Evolutionary conservation across 2,113 vertebrate species (phyloP), one percentile per base, ranked within the genome.

Genomic region (Todiramphus saurophagus): DNA sequence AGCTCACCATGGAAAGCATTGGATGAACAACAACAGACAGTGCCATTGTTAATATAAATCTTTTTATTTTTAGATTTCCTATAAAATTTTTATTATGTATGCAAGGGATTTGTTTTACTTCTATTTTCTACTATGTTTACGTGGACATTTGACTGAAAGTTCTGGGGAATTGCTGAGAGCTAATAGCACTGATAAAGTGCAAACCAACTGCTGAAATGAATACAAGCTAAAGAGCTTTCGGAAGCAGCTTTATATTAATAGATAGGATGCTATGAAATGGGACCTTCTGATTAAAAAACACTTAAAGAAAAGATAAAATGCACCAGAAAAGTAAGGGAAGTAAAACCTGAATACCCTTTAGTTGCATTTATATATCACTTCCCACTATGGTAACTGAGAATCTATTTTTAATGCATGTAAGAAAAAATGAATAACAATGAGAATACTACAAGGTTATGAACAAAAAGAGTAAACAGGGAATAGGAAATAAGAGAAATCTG

Each of bases 11-110:
- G 66, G 89, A 92, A 94, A 76, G 24, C 58, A 16, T 8, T 78
- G 73, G 74, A 84, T 35, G 77, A 91, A 43, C 21, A 93, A 85
- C 76, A 97, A 92, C 41, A 89, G 81, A 58, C 10, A 35, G 44
- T 37, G 53, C 66, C 70, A 84, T 67, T 79, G 79, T 50, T 94
- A 87, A 91, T 44, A 89, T 8, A 89, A 79, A 91, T 44, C 6
- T 41, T 89, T 87, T 93, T 96, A 91, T 87, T 94, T 96, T 96
- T 96, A 93, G 93, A 48, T 85, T 89, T 93, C 33, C n/a, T 76
- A 69, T 91, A 91, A 96, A 91, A 62, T 87, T 62, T 62, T 87
- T 33, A 76, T 91, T 85, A 91, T 75, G 9, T 48, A 73, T 69
- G 62, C 8, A 78, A 83, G 83, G 15, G 73, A 48, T 82, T 86